Evolutionary conservation across 2,888 invertebrate genomes (phyloP).

Genomic region (Sceliomorpha sp.): DNA sequence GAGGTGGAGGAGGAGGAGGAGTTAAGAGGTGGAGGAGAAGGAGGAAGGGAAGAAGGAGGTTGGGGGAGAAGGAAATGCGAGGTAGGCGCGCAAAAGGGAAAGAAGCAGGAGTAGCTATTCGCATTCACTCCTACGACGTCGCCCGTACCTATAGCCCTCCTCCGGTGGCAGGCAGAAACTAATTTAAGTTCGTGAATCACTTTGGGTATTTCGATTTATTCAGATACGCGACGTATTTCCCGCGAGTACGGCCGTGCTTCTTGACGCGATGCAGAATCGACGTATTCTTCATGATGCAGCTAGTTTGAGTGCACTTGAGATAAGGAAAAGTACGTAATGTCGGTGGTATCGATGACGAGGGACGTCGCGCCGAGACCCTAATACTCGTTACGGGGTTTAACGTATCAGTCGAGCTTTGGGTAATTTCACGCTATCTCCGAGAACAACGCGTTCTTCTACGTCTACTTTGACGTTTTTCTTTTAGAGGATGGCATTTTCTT

Average conservation of each 20-base stretch:
- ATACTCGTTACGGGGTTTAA: constrained; percentile 37
- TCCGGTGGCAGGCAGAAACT: constrained; percentile 70
- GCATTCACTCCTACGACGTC: constrained; percentile 24
- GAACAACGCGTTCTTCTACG: too few species aligned
- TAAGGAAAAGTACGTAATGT: constrained; percentile 38
- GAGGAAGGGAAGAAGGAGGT: not conserved
- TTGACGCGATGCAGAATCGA: constrained; percentile 39
- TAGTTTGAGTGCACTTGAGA: constrained; percentile 40
- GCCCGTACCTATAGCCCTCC: constrained; percentile 36
- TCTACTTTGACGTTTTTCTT: too few species aligned
- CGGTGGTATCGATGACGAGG: constrained; percentile 18
- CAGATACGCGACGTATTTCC: constrained; percentile 77
- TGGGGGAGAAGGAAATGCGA: not conserved
- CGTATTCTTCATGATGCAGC: constrained; percentile 35
- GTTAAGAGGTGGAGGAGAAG: constrained; percentile 5
- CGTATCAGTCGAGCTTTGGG: not conserved
- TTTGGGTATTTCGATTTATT: constrained; percentile 79
- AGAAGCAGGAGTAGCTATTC: constrained; percentile 32
- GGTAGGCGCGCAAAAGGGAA: constrained; percentile 8
- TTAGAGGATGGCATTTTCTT: too few species aligned
- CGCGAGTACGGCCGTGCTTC: constrained; percentile 62
- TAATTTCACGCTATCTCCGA: too few species aligned
- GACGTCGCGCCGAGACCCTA: constrained; percentile 12
- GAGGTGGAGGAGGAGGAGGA: constrained; percentile 4
- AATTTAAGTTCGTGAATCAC: constrained; percentile 79